Percentiles rank a stretch among this genome's conserved stretches.
phyloP scores from a whole-genome alignment of 2,113 vertebrate species.

The Nettapus auritus region DNA sequence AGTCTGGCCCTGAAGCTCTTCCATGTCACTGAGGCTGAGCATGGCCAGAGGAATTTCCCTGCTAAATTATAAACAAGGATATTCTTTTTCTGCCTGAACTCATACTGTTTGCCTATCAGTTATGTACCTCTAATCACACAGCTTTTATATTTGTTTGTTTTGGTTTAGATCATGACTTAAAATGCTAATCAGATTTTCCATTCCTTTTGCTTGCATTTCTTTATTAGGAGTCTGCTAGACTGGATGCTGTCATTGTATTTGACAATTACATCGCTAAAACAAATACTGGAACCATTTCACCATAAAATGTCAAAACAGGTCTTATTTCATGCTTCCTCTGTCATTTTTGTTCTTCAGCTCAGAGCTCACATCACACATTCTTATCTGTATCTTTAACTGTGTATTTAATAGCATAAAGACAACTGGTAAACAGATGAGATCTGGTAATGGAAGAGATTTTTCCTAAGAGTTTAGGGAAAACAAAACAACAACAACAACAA shows the following conservation, averaged over 20 bases:
- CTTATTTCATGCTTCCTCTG: background rate
- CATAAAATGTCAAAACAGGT: background rate
- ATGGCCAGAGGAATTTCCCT: background rate
- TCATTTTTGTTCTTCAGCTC: background rate
- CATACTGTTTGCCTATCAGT: background rate
- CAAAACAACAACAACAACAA: background rate
- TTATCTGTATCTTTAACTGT: background rate
- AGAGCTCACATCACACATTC: background rate
- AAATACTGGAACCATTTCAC: background rate
- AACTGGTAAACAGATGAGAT: background rate
- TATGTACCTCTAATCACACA: slow-evolving; percentile 30
- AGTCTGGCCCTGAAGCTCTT: background rate
- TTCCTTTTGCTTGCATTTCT: background rate
- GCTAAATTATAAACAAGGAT: slow-evolving; percentile 32
- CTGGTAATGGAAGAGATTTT: background rate
- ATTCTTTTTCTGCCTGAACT: background rate
- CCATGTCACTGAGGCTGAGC: background rate
- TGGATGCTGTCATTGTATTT: background rate
- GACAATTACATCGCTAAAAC: background rate
- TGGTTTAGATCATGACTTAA: slow-evolving; percentile 53
- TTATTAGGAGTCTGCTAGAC: background rate
- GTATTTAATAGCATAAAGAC: background rate
- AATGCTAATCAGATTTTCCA: slow-evolving; percentile 18
- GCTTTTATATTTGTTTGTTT: background rate
- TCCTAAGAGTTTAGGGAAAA: background rate